Conservation (phyloP, 1,140 invertebrate species). For the Drosophila ficusphila region DNA sequence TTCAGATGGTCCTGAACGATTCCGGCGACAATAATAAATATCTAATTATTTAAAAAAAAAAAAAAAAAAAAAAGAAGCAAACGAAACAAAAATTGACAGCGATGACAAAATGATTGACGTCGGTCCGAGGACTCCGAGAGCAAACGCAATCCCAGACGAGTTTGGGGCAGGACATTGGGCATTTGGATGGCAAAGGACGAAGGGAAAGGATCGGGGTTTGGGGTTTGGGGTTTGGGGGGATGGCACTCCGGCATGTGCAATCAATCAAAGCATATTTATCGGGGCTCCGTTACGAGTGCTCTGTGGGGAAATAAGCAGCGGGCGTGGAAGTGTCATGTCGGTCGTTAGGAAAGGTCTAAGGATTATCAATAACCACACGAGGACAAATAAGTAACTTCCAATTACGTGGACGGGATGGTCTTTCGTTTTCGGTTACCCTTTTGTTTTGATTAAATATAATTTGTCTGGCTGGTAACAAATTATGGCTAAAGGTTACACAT, state of each 20-base stretch:
- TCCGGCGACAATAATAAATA: no score
- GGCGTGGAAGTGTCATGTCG: slow-evolving; percentile 88
- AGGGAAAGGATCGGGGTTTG: no score
- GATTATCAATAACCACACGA: slow-evolving; percentile 22
- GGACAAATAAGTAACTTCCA: slow-evolving; percentile 18
- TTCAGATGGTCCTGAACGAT: no score
- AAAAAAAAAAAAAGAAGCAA: no score
- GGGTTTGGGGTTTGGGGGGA: not conserved
- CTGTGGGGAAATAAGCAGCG: slow-evolving; percentile 5
- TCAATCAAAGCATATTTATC: slow-evolving; percentile 61
- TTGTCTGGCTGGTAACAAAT: no score
- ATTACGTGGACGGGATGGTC: not conserved
- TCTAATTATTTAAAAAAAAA: no score
- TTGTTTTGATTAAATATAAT: no score
- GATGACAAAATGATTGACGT: slow-evolving; percentile 75
- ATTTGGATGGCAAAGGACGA: not conserved
- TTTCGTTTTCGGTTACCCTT: not conserved
- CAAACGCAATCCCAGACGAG: slow-evolving; percentile 41
- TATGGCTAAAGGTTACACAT: no score
- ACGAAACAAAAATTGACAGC: slow-evolving; percentile 56
- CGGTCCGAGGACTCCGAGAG: slow-evolving; percentile 22
- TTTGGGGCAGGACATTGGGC: not conserved
- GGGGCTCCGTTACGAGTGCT: slow-evolving; percentile 15
- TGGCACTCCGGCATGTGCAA: slow-evolving; percentile 33
- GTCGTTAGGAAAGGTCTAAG: slow-evolving; percentile 84